A percentile compares a stretch with the other conserved stretches of the same genome.
phyloP scores from a whole-genome alignment of 1,140 invertebrate species.

The Pteromalus puparum region DNA sequence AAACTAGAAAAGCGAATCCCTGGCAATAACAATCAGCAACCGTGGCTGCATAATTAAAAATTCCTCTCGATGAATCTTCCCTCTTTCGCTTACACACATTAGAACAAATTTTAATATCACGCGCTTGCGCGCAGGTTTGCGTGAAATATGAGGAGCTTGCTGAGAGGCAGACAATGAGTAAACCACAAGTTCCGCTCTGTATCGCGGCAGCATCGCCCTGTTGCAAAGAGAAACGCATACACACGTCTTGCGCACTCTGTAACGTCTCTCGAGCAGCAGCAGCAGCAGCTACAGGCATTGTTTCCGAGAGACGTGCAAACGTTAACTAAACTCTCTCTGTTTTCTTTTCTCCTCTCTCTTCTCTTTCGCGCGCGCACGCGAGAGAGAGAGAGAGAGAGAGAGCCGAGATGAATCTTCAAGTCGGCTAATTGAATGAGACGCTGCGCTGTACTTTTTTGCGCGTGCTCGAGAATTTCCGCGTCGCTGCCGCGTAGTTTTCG shows the following conservation, averaged over 20 bases:
- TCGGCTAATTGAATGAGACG: conserved; percentile 43
- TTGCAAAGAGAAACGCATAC: conserved; percentile 27
- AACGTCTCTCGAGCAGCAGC: conserved; percentile 24
- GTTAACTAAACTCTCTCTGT: conserved; percentile 31
- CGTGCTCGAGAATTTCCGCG: not conserved
- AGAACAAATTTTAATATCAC: conserved; percentile 46
- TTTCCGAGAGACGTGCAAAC: conserved; percentile 40
- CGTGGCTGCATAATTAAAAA: conserved; percentile 35
- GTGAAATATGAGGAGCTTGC: conserved; percentile 36
- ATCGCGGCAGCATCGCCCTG: conserved; percentile 12
- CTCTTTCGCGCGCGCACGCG: not conserved
- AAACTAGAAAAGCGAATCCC: too few species aligned
- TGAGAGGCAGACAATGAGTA: conserved; percentile 44
- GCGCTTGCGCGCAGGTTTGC: not conserved
- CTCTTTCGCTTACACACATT: not conserved
- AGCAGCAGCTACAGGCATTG: conserved; percentile 28
- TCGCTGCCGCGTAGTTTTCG: not conserved
- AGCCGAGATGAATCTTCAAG: conserved; percentile 20
- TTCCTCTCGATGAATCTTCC: conserved; percentile 37
- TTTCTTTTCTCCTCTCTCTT: conserved; percentile 4
- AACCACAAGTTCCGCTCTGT: conserved; percentile 35
- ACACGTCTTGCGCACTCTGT: not conserved
- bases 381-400: too few species aligned
- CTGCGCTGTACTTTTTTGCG: conserved; percentile 15
- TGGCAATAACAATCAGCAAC: not conserved